A percentile compares a stretch with the other conserved stretches of the same genome.
Conservation (phyloP, 1,140 invertebrate species). For the Drosophila athabasca region DNA sequence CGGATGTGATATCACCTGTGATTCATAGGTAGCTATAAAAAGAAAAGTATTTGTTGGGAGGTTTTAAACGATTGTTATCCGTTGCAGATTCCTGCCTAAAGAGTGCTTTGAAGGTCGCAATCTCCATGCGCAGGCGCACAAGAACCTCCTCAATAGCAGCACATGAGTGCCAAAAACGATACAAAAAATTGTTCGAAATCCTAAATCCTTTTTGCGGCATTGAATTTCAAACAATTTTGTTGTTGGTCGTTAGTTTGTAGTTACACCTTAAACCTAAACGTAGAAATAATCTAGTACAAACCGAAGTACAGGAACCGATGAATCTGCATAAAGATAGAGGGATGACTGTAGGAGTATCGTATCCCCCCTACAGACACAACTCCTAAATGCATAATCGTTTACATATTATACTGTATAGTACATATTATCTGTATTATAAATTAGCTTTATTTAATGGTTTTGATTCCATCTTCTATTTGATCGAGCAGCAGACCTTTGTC, state of each 20-base stretch:
- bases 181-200: background rate
- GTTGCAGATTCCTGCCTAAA: constrained; percentile 70
- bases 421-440: constrained; percentile 43
- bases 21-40: constrained; percentile 84
- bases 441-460: constrained; percentile 47
- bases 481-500: constrained; percentile 63
- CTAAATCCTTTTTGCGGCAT: constrained; percentile 8
- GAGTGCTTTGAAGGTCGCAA: constrained; percentile 68
- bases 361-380: background rate
- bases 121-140: constrained; percentile 51
- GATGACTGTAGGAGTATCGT: background rate
- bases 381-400: constrained; percentile 34
- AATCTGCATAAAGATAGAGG: constrained; percentile 50
- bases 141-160: constrained; percentile 41
- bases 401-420: constrained; percentile 10
- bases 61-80: background rate
- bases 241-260: constrained; percentile 42
- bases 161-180: constrained; percentile 5
- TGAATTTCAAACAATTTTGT: constrained; percentile 26
- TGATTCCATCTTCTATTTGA: constrained; percentile 8
- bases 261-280: background rate
- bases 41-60: background rate
- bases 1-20: constrained; percentile 86
- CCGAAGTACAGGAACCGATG: constrained; percentile 71
- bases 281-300: constrained; percentile 47